Evolutionary conservation across 2,888 invertebrate genomes (phyloP).

Genomic region (Macrosoma leucophasiata): DNA sequence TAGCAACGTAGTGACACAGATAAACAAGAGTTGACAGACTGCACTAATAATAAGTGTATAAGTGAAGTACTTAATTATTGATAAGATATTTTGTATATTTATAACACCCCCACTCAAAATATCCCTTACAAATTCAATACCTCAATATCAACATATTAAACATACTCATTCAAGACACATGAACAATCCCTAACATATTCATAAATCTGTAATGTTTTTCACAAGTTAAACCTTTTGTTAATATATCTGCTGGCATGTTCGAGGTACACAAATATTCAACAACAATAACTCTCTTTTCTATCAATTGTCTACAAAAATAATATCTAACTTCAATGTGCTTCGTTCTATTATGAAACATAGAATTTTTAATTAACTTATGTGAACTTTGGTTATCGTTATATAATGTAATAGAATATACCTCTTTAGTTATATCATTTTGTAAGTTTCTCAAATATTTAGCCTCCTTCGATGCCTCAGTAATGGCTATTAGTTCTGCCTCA

Average conservation of each 20-base stretch:
- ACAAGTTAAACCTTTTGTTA: slow-evolving; percentile 10
- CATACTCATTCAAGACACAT: too few relatives aligned
- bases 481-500: background rate
- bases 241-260: slow-evolving; percentile 2
- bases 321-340: slow-evolving; percentile 11
- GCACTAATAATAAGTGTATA: too few relatives aligned
- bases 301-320: background rate
- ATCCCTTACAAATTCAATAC: too few relatives aligned
- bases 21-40: too few relatives aligned
- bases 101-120: too few relatives aligned
- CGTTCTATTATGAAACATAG: slow-evolving; percentile 1
- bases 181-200: slow-evolving; percentile 7
- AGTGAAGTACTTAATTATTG: too few relatives aligned
- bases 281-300: background rate
- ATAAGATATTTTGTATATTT: too few relatives aligned
- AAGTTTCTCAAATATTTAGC: slow-evolving; percentile 2
- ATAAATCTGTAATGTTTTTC: slow-evolving; percentile 8
- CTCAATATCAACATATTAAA: too few relatives aligned
- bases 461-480: slow-evolving; percentile 1
- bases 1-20: too few relatives aligned
- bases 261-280: background rate
- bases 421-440: background rate
- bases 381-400: slow-evolving; percentile 5
- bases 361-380: slow-evolving; percentile 1
- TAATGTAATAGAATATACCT: background rate